These are phyloP conservation scores for Pseudomugil gertrudae DNA, from an alignment of 2,797 vertebrate genomes.

Conservation along the genomic window DNA sequence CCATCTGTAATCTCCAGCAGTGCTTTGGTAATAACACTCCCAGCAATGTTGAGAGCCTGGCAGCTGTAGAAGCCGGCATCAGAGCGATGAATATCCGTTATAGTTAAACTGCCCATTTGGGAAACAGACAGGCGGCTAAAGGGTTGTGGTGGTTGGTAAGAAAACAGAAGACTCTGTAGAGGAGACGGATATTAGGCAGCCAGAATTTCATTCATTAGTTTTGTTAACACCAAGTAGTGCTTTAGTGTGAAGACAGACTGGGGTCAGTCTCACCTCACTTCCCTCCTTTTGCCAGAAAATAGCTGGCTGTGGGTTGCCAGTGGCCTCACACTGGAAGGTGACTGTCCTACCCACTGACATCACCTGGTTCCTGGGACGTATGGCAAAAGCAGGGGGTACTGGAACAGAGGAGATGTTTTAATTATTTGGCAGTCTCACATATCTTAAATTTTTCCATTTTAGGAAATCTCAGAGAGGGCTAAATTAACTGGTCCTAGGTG, in stretches of 20 bases:
- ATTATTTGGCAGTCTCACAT: constrained; percentile 49
- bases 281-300: constrained; percentile 97
- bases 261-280: constrained; percentile 87
- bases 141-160: constrained; percentile 91
- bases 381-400: constrained; percentile 93
- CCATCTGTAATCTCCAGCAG: constrained; percentile 94
- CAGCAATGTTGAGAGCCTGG: constrained; percentile 95
- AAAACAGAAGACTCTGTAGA: constrained; percentile 91
- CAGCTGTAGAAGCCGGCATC: constrained; percentile 95
- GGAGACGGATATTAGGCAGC: constrained; percentile 35
- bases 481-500: not conserved
- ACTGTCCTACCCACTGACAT: constrained; percentile 90
- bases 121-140: constrained; percentile 93
- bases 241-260: constrained; percentile 47
- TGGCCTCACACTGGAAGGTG: constrained; percentile 94
- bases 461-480: constrained; percentile 20
- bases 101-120: constrained; percentile 92
- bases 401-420: constrained; percentile 49
- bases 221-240: constrained; percentile 28
- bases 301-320: constrained; percentile 93
- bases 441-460: constrained; percentile 21
- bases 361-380: constrained; percentile 93
- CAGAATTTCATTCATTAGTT: constrained; percentile 28
- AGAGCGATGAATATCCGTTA: constrained; percentile 88
- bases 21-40: constrained; percentile 95